Conservation (phyloP, 2,888 invertebrate species). For the Dynastes grantii region DNA sequence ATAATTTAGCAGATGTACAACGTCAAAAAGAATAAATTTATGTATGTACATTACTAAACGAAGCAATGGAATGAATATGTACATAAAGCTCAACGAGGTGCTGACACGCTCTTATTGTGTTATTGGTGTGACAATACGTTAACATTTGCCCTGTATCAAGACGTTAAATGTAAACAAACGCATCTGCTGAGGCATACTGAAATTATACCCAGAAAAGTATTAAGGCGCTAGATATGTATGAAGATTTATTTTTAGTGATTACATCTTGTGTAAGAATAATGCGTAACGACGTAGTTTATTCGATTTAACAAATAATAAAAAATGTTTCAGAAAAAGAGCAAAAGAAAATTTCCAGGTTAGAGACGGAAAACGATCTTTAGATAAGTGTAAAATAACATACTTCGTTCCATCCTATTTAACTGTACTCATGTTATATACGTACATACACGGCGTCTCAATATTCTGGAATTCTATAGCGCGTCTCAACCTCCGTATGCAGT, state of each 20-base stretch:
- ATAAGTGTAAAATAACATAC: too few relatives aligned
- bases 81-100: neutral
- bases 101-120: constrained; percentile 5
- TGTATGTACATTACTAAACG: too few relatives aligned
- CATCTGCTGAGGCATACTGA: constrained; percentile 30
- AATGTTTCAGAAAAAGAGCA: neutral
- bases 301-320: neutral
- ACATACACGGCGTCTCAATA: too few relatives aligned
- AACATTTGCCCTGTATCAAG: constrained; percentile 20
- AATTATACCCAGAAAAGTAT: constrained; percentile 18
- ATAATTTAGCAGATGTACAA: too few relatives aligned
- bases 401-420: too few relatives aligned
- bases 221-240: neutral
- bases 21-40: too few relatives aligned
- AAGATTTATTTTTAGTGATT: neutral
- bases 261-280: neutral
- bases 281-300: neutral
- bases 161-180: constrained; percentile 29
- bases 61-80: too few relatives aligned
- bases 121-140: constrained; percentile 15
- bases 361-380: neutral
- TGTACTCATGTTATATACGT: too few relatives aligned
- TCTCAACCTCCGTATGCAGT: too few relatives aligned
- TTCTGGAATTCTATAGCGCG: too few relatives aligned
- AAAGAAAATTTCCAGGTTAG: neutral